phyloP scores from a whole-genome alignment of 2,888 invertebrate species.

The Ennomos quercinarius region DNA sequence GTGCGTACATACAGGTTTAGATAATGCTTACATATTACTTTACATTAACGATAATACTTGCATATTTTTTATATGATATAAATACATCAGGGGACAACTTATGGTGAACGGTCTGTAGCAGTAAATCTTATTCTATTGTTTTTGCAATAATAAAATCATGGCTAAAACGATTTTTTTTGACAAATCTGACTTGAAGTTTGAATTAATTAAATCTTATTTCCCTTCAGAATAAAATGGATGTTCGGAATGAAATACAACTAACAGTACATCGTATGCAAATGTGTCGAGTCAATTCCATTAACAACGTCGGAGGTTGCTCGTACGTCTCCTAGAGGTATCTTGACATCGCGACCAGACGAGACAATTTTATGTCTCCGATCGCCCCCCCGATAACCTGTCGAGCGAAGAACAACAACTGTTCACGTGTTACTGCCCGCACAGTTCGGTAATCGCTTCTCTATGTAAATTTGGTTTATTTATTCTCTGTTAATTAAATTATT shows the following conservation, averaged over 20 bases:
- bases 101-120: too few relatives aligned
- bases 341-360: constrained; percentile 48
- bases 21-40: too few relatives aligned
- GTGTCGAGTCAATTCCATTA: constrained; percentile 63
- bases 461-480: constrained; percentile 38
- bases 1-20: too few relatives aligned
- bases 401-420: constrained; percentile 18
- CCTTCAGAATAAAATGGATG: background rate
- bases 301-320: constrained; percentile 57
- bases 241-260: constrained; percentile 31
- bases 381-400: constrained; percentile 40
- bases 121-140: too few relatives aligned
- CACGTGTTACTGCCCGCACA: constrained; percentile 7
- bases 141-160: too few relatives aligned
- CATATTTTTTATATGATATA: too few relatives aligned
- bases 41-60: too few relatives aligned
- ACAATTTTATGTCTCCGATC: constrained; percentile 60
- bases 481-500: constrained; percentile 30
- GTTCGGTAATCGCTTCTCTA: constrained; percentile 36
- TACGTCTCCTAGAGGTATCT: constrained; percentile 44
- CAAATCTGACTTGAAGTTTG: too few relatives aligned
- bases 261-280: constrained; percentile 56
- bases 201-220: background rate
- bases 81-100: too few relatives aligned
- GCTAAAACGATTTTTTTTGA: too few relatives aligned